These are phyloP conservation scores for Cyclura pinguis DNA, from an alignment of 2,797 vertebrate species.

Conservation along the genomic window DNA sequence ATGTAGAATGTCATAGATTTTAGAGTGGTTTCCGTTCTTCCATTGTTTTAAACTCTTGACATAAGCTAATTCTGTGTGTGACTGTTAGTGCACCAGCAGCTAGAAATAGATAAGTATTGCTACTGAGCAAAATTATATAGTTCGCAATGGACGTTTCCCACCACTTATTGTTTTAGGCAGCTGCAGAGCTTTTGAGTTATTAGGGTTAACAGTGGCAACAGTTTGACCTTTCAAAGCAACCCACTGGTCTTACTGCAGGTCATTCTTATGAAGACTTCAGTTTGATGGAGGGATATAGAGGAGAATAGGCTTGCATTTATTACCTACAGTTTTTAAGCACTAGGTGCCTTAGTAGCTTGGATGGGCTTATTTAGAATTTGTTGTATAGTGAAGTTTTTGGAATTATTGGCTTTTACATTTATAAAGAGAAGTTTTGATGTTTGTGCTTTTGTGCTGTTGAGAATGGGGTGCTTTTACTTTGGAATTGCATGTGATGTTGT, in stretches of 20 bases:
- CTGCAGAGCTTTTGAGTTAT: constrained; percentile 48
- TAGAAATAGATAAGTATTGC: constrained; percentile 7
- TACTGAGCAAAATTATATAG: constrained; percentile 61
- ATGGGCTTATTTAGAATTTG: constrained; percentile 33
- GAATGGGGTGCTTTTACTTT: constrained; percentile 48
- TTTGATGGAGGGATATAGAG: constrained; percentile 33
- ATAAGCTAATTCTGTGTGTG: constrained; percentile 2
- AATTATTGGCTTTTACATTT: constrained; percentile 31
- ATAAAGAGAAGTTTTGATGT: constrained; percentile 49
- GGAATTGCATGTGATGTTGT: constrained; percentile 24
- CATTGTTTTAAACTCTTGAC: constrained; percentile 28
- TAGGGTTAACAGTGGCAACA: constrained; percentile 60
- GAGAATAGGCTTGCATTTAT: constrained; percentile 22
- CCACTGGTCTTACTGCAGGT: constrained; percentile 49
- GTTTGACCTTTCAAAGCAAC: constrained; percentile 63
- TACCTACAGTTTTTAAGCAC: neutral
- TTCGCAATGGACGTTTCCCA: constrained; percentile 58
- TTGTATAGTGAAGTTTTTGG: constrained; percentile 24
- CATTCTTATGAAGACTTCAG: constrained; percentile 50
- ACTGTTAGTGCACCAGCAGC: neutral
- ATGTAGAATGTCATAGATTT: neutral
- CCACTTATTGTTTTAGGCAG: constrained; percentile 59
- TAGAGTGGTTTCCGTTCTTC: constrained; percentile 17
- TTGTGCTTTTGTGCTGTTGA: constrained; percentile 49
- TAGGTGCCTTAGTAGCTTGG: neutral